phyloP scores from a whole-genome alignment of 2,113 vertebrate genomes.

The Seriola quinqueradiata region DNA sequence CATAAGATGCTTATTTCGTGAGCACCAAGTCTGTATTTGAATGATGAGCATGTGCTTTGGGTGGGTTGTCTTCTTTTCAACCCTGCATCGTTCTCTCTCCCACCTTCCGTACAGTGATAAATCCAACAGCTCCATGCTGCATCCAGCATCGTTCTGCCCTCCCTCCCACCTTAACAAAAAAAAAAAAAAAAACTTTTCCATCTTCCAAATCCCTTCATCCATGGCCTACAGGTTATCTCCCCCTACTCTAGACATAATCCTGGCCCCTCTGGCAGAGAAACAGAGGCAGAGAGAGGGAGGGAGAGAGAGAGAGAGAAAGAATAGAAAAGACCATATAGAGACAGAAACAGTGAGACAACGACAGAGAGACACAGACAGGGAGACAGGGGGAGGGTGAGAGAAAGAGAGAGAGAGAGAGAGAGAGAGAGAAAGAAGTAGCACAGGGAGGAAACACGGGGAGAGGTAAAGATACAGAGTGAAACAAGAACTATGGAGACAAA shows the following conservation, averaged over 20 bases:
- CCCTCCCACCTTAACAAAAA: constrained; percentile 35
- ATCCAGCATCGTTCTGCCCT: constrained; percentile 46
- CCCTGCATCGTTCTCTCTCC: constrained; percentile 46
- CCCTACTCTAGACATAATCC: constrained; percentile 67
- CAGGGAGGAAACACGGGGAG: constrained; percentile 10
- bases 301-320: not conserved
- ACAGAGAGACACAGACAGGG: constrained; percentile 16
- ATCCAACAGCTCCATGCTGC: constrained; percentile 41
- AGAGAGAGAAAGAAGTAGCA: constrained; percentile 4
- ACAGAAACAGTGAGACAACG: constrained; percentile 19
- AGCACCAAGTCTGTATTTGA: constrained; percentile 35
- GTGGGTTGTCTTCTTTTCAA: constrained; percentile 54
- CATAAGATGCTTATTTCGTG: constrained; percentile 45
- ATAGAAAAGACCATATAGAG: constrained; percentile 38
- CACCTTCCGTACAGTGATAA: constrained; percentile 46
- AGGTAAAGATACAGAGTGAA: constrained; percentile 37
- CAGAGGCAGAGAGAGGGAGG: constrained; percentile 11
- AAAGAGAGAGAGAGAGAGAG: not conserved
- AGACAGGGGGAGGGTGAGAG: constrained; percentile 4
- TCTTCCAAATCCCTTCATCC: constrained; percentile 72
- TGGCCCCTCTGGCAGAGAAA: constrained; percentile 49
- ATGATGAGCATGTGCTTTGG: constrained; percentile 46
- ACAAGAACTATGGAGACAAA: constrained; percentile 38
- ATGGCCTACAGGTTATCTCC: constrained; percentile 70
- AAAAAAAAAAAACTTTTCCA: constrained; percentile 48